Evolutionary conservation across 2,888 invertebrate genomes (phyloP).

Genomic region (Latrodectus hesperus): DNA sequence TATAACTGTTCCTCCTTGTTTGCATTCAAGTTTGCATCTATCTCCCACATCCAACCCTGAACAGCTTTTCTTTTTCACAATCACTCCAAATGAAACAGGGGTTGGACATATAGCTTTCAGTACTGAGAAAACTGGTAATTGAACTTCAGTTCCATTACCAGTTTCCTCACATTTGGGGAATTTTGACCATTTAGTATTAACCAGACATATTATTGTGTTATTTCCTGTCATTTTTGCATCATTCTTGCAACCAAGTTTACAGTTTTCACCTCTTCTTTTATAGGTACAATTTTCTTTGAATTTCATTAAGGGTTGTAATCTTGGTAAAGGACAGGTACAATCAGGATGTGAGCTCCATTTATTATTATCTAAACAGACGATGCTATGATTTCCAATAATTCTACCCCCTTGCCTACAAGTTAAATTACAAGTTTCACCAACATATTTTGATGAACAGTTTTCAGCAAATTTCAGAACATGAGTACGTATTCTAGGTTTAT

Average conservation of each 20-base stretch:
- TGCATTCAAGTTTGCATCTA: background rate
- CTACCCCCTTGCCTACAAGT: slow-evolving; percentile 7
- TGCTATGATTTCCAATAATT: background rate
- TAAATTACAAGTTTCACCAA: slow-evolving; percentile 5
- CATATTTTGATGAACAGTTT: background rate
- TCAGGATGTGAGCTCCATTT: slow-evolving; percentile 1
- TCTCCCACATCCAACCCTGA: background rate
- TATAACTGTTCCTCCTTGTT: background rate
- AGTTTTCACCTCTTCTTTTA: background rate
- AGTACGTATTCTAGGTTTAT: background rate
- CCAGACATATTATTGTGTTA: background rate
- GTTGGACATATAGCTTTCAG: background rate
- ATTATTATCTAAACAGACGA: background rate
- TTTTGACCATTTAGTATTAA: slow-evolving; percentile 1
- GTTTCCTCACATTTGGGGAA: background rate
- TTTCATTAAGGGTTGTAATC: background rate
- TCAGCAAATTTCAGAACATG: background rate
- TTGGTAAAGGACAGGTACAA: slow-evolving; percentile 7
- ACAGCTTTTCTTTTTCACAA: background rate
- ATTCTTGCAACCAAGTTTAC: slow-evolving; percentile 3
- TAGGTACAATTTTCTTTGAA: slow-evolving; percentile 2
- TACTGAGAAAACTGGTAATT: background rate
- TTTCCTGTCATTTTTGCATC: no score
- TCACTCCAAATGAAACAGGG: background rate
- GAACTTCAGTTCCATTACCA: background rate